phyloP scores from a whole-genome alignment of 2,797 vertebrate genomes.

The Bothrops alternatus region DNA sequence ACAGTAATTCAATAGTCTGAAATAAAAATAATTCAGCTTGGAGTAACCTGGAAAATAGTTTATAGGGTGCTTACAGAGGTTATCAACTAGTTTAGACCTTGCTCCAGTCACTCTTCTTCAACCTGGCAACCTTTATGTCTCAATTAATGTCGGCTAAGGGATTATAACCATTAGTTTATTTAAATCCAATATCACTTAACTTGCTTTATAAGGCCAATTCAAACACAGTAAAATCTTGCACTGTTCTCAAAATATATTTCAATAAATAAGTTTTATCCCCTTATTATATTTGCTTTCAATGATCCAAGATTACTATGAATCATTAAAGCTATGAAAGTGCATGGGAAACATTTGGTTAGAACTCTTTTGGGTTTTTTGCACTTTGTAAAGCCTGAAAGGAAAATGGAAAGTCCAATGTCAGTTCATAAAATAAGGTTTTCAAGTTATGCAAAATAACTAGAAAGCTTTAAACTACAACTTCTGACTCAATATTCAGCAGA shows the following conservation, averaged over 20 bases:
- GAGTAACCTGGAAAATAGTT: background rate
- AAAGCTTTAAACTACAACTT: background rate
- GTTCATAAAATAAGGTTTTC: background rate
- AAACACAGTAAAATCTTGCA: background rate
- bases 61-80: background rate
- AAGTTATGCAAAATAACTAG: background rate
- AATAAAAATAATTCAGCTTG: background rate
- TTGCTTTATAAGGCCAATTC: background rate
- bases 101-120: background rate
- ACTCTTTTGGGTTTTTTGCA: background rate
- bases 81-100: background rate
- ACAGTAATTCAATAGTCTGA: background rate
- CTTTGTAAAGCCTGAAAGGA: background rate
- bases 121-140: background rate
- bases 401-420: background rate
- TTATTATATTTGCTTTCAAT: background rate
- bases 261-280: background rate
- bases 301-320: background rate
- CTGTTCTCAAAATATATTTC: background rate
- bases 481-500: background rate
- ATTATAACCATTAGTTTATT: background rate
- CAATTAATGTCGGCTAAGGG: background rate
- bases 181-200: background rate
- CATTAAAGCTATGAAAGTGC: background rate
- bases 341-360: conserved; percentile 1